These are phyloP conservation scores for Drosophila bunnanda DNA, from an alignment of 2,888 invertebrate species.

Conservation along the genomic window DNA sequence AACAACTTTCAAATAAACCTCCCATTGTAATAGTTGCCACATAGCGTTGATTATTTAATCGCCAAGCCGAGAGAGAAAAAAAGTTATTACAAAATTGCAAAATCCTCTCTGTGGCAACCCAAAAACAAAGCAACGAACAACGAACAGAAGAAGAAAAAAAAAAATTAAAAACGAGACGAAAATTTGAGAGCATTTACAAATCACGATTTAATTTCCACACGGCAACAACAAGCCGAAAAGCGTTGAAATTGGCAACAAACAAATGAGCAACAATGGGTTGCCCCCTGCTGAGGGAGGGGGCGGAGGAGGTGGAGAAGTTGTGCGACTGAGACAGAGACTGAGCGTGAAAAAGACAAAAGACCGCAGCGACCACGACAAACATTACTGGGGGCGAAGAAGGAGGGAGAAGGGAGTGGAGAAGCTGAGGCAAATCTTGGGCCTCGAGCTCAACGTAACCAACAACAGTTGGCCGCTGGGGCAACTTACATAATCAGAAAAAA, in stretches of 20 bases:
- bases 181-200: constrained; percentile 78
- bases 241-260: constrained; percentile 81
- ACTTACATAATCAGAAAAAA: constrained; percentile 36
- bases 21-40: constrained; percentile 65
- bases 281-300: background rate
- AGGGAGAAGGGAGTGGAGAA: constrained; percentile 10
- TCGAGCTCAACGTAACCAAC: constrained; percentile 48
- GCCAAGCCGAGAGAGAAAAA: constrained; percentile 43
- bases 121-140: constrained; percentile 26
- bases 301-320: background rate
- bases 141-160: constrained; percentile 10
- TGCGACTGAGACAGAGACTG: constrained; percentile 20
- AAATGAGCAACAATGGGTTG: constrained; percentile 61
- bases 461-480: constrained; percentile 50
- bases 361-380: constrained; percentile 55
- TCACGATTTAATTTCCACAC: constrained; percentile 79
- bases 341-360: constrained; percentile 77
- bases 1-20: constrained; percentile 36
- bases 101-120: constrained; percentile 39
- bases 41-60: constrained; percentile 77
- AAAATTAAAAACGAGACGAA: constrained; percentile 63
- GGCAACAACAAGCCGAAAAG: constrained; percentile 63
- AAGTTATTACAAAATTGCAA: constrained; percentile 79
- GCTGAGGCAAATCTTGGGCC: constrained; percentile 45
- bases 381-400: no score